These are phyloP conservation scores for Lordiphosa collinella DNA, from an alignment of 1,140 invertebrate species.

Conservation along the genomic window DNA sequence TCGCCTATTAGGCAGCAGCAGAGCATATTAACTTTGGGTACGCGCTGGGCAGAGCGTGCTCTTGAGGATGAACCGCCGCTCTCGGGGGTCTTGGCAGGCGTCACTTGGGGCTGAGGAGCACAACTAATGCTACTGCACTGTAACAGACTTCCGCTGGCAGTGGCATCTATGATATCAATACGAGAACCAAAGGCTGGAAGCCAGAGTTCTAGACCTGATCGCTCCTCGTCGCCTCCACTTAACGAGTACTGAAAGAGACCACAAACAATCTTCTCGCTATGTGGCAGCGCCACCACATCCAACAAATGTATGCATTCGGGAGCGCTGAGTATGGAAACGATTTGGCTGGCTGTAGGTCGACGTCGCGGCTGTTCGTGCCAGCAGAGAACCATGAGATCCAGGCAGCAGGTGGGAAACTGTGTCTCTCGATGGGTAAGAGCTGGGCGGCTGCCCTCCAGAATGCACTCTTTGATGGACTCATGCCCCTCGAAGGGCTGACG, in stretches of 20 bases:
- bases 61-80: constrained; percentile 29
- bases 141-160: constrained; percentile 80
- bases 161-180: constrained; percentile 84
- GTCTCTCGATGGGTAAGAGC: constrained; percentile 90
- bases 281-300: constrained; percentile 88
- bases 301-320: constrained; percentile 95
- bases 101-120: constrained; percentile 49
- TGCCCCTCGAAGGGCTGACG: constrained; percentile 96
- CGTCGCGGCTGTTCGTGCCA: constrained; percentile 93
- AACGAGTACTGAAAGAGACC: constrained; percentile 46
- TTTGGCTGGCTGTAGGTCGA: constrained; percentile 94
- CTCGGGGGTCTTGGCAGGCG: constrained; percentile 49
- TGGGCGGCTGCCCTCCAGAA: constrained; percentile 95
- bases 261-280: constrained; percentile 82
- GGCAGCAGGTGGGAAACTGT: constrained; percentile 92
- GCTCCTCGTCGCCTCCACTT: constrained; percentile 47
- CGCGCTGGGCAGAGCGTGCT: constrained; percentile 51
- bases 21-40: constrained; percentile 66
- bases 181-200: constrained; percentile 86
- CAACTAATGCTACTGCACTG: constrained; percentile 70
- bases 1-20: constrained; percentile 82
- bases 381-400: constrained; percentile 97
- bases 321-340: constrained; percentile 92
- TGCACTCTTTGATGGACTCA: constrained; percentile 97
- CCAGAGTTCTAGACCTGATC: constrained; percentile 84